Conservation (phyloP, 2,888 invertebrate genomes). For the Cosmopolites sordidus region DNA sequence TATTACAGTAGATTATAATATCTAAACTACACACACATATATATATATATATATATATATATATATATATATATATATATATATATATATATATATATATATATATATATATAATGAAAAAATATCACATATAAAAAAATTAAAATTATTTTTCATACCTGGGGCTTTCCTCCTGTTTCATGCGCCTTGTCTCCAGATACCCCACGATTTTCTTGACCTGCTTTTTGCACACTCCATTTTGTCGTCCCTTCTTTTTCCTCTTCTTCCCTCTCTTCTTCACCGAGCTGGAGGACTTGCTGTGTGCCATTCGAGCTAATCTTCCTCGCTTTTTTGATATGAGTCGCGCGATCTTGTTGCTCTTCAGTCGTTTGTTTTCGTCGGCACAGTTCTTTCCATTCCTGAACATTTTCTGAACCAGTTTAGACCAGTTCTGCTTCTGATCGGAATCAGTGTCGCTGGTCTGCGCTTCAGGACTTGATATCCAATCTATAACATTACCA, state of each 20-base stretch:
- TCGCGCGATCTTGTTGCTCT: slow-evolving; percentile 64
- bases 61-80: too few relatives aligned
- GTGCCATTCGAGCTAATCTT: slow-evolving; percentile 61
- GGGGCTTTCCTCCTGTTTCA: slow-evolving; percentile 13
- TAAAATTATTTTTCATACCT: too few relatives aligned
- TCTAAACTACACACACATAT: too few relatives aligned
- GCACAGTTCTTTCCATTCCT: slow-evolving; percentile 41
- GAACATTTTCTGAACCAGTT: slow-evolving; percentile 33
- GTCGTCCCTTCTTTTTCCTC: slow-evolving; percentile 24
- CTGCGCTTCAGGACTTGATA: slow-evolving; percentile 15
- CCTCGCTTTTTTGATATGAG: slow-evolving; percentile 69
- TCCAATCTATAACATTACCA: too few relatives aligned
- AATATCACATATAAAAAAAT: too few relatives aligned
- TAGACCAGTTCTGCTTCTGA: slow-evolving; percentile 29
- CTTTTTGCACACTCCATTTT: slow-evolving; percentile 16
- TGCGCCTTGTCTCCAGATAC: slow-evolving; percentile 10
- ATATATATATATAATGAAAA: too few relatives aligned
- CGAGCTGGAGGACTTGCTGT: slow-evolving; percentile 51
- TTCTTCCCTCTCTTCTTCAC: slow-evolving; percentile 22
- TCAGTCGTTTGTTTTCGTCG: slow-evolving; percentile 42
- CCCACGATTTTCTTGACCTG: slow-evolving; percentile 14
- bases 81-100: too few relatives aligned
- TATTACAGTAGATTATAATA: too few relatives aligned
- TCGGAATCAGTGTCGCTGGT: slow-evolving; percentile 13
- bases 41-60: too few relatives aligned